A percentile compares a stretch with the other conserved stretches of the same genome.
phyloP scores from a whole-genome alignment of 1,140 invertebrate species.

The Brachionus angularis region DNA sequence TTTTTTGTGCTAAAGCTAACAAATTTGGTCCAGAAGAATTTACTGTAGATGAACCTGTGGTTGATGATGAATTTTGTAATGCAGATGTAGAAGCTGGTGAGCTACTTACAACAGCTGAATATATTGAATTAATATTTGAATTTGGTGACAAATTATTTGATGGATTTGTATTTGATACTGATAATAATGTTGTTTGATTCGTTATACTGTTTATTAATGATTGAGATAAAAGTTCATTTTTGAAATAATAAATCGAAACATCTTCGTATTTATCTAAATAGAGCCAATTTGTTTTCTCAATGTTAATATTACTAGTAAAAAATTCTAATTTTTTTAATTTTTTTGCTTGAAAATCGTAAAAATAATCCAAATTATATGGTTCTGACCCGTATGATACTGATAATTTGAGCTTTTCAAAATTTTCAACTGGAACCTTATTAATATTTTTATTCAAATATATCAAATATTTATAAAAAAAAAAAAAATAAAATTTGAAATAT shows the following conservation, averaged over 20 bases:
- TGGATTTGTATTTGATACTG: background rate
- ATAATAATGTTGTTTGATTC: background rate
- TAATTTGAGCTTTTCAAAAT: conserved; percentile 24
- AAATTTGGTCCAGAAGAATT: too few relatives aligned
- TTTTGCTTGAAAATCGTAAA: conserved; percentile 3
- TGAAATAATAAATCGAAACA: conserved; percentile 26
- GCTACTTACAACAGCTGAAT: too few relatives aligned
- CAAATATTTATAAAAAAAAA: background rate
- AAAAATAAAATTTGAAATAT: background rate
- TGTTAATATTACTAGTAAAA: conserved; percentile 26
- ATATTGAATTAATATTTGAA: too few relatives aligned
- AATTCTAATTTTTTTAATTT: conserved; percentile 15
- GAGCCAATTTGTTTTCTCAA: conserved; percentile 36
- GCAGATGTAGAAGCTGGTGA: too few relatives aligned
- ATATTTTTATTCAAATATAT: too few relatives aligned
- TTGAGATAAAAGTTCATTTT: conserved; percentile 22
- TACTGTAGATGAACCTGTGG: too few relatives aligned
- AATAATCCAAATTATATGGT: conserved; percentile 24
- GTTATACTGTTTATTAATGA: background rate
- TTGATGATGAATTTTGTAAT: too few relatives aligned
- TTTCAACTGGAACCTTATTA: conserved; percentile 23
- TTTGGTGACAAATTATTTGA: background rate
- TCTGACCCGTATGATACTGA: conserved; percentile 18
- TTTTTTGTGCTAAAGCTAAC: background rate
- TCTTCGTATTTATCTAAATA: conserved; percentile 36